These are phyloP conservation scores for Corynorhinus townsendii DNA, from an alignment of 2,113 vertebrate species.

Conservation along the genomic window DNA sequence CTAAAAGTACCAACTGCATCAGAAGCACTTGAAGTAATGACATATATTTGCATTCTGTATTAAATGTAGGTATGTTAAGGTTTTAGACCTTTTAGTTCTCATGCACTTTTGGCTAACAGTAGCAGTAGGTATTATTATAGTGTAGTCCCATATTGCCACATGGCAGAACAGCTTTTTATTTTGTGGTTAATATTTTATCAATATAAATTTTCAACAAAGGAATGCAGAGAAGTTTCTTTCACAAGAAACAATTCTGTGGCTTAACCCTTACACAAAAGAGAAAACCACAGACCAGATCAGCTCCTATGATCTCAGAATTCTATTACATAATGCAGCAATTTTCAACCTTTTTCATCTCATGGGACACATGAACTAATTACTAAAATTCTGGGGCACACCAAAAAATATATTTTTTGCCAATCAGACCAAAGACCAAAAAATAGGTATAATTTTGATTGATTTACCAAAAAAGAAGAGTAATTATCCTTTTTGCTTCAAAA, in stretches of 20 bases:
- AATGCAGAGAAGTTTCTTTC: neutral
- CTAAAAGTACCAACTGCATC: neutral
- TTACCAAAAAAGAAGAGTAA: neutral
- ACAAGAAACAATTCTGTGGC: neutral
- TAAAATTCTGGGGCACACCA: neutral
- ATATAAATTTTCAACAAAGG: neutral
- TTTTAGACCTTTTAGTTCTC: neutral
- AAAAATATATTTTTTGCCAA: neutral
- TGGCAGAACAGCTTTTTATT: neutral
- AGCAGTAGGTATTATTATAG: neutral
- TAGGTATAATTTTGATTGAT: neutral
- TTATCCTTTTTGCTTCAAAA: neutral
- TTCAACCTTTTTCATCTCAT: neutral
- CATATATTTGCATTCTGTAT: neutral
- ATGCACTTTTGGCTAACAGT: neutral
- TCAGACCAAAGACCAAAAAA: neutral
- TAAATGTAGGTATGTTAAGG: neutral
- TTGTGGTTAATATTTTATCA: conserved; percentile 5
- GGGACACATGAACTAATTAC: neutral
- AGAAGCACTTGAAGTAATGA: neutral
- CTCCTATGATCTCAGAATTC: neutral
- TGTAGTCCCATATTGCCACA: neutral
- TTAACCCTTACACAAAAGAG: neutral
- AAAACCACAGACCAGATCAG: neutral
- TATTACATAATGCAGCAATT: neutral